These are phyloP conservation scores for Plemyria rubiginata DNA, from an alignment of 2,888 invertebrate species.

Conservation along the genomic window DNA sequence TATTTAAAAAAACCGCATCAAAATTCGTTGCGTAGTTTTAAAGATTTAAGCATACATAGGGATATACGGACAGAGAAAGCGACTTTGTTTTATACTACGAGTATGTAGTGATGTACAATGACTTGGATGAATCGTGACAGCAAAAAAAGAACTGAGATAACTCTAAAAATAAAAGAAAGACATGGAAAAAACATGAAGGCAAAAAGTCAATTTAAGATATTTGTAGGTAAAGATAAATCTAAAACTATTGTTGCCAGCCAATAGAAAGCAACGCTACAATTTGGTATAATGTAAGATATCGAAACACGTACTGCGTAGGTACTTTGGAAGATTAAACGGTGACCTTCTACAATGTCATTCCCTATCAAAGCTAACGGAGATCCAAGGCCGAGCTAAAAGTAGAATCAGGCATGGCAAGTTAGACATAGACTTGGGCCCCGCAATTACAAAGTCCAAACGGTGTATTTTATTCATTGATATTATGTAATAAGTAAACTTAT, in stretches of 20 bases:
- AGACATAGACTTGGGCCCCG: constrained; percentile 23
- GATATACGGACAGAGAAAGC: too few species aligned
- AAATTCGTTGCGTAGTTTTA: too few species aligned
- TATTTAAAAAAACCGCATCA: too few species aligned
- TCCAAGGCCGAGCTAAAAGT: constrained; percentile 66
- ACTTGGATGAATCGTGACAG: too few species aligned
- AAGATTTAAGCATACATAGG: too few species aligned
- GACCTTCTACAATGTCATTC: constrained; percentile 75
- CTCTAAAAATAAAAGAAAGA: not conserved
- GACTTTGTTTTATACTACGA: too few species aligned
- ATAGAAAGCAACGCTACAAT: not conserved
- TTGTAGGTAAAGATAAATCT: not conserved
- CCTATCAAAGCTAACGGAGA: constrained; percentile 57
- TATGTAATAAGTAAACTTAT: not conserved
- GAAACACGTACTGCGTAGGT: constrained; percentile 15
- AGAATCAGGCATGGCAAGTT: constrained; percentile 50
- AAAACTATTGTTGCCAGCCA: not conserved
- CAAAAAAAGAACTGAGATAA: too few species aligned
- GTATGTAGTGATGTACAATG: too few species aligned
- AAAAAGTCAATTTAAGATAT: not conserved
- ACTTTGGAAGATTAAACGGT: constrained; percentile 47
- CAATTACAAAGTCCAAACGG: not conserved
- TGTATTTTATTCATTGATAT: not conserved
- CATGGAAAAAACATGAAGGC: not conserved
- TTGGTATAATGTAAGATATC: not conserved